Conservation (phyloP, 2,797 vertebrate species). For the Antennarius maculatus region DNA sequence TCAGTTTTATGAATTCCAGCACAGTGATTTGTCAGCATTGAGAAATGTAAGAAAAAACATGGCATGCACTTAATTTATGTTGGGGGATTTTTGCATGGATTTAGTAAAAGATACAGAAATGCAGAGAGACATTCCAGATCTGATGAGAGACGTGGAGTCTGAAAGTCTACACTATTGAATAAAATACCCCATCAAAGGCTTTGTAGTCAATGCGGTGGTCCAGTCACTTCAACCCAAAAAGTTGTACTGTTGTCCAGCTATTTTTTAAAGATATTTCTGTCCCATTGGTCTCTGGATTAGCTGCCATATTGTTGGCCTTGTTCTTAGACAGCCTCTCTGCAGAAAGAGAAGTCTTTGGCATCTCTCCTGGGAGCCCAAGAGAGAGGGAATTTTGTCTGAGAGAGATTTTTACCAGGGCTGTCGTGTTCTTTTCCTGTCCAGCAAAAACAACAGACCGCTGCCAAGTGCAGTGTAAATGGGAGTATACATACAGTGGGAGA, state of each 20-base stretch:
- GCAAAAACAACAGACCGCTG: slow-evolving; percentile 72
- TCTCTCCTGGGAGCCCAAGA: slow-evolving; percentile 50
- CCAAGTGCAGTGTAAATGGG: slow-evolving; percentile 76
- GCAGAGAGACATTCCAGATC: not conserved
- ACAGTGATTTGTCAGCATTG: slow-evolving; percentile 36
- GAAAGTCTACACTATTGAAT: not conserved
- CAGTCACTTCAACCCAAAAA: not conserved
- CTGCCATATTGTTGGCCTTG: slow-evolving; percentile 45
- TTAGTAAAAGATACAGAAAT: not conserved
- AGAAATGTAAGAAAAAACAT: slow-evolving; percentile 23
- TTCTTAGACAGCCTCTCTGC: slow-evolving; percentile 50
- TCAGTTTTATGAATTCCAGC: slow-evolving; percentile 54
- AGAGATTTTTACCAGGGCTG: slow-evolving; percentile 64
- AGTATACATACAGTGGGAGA: slow-evolving; percentile 63
- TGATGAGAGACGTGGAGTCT: slow-evolving; percentile 5
- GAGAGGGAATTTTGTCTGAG: slow-evolving; percentile 64
- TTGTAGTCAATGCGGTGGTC: slow-evolving; percentile 1
- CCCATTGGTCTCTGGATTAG: slow-evolving; percentile 20
- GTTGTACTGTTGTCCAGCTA: slow-evolving; percentile 11
- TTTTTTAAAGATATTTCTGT: slow-evolving; percentile 3
- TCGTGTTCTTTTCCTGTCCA: slow-evolving; percentile 76
- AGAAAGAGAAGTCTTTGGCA: slow-evolving; percentile 56
- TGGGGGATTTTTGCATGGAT: slow-evolving; percentile 1
- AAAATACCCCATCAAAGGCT: not conserved
- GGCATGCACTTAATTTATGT: slow-evolving; percentile 1